phyloP scores from a whole-genome alignment of 30 jellyfish, hydroid and myxozoan species.

The Morbakka virulenta region DNA sequence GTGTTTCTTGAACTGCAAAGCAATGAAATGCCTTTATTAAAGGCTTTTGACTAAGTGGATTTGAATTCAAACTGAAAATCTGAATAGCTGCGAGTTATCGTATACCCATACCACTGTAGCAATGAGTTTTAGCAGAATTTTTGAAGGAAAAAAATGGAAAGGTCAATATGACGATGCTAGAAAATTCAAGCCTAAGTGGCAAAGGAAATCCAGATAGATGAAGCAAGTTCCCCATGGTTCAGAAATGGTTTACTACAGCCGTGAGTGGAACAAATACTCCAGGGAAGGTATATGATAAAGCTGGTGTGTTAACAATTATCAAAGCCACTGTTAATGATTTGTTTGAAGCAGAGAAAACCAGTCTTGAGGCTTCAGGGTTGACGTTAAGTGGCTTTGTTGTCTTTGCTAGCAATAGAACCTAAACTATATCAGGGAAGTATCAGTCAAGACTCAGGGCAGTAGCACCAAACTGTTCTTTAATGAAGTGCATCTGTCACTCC shows the following conservation, averaged over 20 bases:
- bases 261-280: background rate
- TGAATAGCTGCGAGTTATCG: no score
- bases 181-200: no score
- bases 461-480: constrained; percentile 10
- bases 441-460: constrained; percentile 17
- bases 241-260: constrained; percentile 5
- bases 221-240: constrained; percentile 11
- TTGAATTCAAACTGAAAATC: no score
- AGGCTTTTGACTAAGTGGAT: no score
- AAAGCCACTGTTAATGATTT: background rate
- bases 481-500: constrained; percentile 42
- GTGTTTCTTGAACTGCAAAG: no score
- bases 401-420: constrained; percentile 9
- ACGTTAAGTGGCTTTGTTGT: no score
- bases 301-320: background rate
- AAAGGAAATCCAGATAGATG: background rate
- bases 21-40: no score
- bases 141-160: background rate
- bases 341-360: background rate
- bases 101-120: no score
- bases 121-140: no score
- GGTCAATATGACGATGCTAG: background rate
- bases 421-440: constrained; percentile 5
- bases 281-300: background rate
- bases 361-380: background rate